A percentile compares a stretch with the other conserved stretches of the same genome.
Evolutionary conservation across 2,888 invertebrate genomes (phyloP).

Genomic region (Netelia inedita): DNA sequence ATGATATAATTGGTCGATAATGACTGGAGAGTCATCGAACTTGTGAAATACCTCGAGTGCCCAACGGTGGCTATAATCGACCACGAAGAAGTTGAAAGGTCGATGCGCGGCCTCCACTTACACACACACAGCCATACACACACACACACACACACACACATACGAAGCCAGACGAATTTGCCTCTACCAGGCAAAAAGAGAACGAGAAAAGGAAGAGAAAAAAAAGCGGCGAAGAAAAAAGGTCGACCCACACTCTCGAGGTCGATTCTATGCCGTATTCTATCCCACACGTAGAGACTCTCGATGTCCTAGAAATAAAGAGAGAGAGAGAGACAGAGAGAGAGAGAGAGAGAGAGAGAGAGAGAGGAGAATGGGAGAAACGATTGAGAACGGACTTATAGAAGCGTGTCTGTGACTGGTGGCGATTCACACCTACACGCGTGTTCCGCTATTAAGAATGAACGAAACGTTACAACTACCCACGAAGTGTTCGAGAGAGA

Average conservation of each 20-base stretch:
- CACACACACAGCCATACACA: background rate
- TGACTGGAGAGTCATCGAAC: background rate
- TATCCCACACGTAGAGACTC: constrained; percentile 44
- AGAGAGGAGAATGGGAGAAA: constrained; percentile 17
- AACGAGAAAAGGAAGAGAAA: background rate
- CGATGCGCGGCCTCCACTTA: constrained; percentile 70
- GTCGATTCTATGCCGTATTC: constrained; percentile 17
- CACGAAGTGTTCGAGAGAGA: background rate
- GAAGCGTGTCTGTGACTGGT: constrained; percentile 7
- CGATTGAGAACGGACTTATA: constrained; percentile 42
- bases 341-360: background rate
- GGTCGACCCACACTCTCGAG: constrained; percentile 46
- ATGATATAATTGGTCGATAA: background rate
- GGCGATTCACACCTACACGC: background rate
- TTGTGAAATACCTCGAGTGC: constrained; percentile 18
- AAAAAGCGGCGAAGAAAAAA: constrained; percentile 40
- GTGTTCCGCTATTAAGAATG: background rate
- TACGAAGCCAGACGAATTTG: constrained; percentile 28
- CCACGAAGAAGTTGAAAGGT: constrained; percentile 72
- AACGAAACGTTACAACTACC: background rate
- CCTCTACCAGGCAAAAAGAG: constrained; percentile 12
- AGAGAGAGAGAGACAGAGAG: too few relatives aligned
- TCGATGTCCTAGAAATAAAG: constrained; percentile 29
- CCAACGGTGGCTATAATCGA: constrained; percentile 18
- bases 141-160: background rate